A percentile compares a stretch with the other conserved stretches of the same genome.
Conservation (phyloP, 2,888 invertebrate species). For the Cosmia pyralina region DNA sequence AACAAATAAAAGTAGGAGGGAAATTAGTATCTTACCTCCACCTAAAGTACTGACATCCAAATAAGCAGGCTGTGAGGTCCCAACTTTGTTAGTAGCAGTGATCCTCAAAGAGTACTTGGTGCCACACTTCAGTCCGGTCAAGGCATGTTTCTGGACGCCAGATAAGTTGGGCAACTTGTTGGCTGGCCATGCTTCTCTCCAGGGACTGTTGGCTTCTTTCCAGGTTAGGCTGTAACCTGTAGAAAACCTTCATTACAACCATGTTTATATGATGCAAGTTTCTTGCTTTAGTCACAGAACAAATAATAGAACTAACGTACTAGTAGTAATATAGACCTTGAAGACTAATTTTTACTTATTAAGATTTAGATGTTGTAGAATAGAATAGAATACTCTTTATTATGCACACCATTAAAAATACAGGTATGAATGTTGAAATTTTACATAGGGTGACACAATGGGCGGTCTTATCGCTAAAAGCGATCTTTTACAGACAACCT, state of each 20-base stretch:
- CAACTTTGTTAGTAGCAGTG: constrained; percentile 95
- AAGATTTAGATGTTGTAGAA: too few relatives aligned
- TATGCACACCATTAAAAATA: too few relatives aligned
- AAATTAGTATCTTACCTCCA: constrained; percentile 11
- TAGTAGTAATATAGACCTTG: too few relatives aligned
- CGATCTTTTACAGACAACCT: too few relatives aligned
- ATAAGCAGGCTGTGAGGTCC: constrained; percentile 93
- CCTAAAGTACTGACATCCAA: constrained; percentile 89
- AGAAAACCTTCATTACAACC: not conserved
- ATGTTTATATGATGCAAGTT: not conserved
- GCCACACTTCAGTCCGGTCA: constrained; percentile 95
- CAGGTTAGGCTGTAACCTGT: constrained; percentile 83
- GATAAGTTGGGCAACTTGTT: constrained; percentile 90
- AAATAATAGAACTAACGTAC: too few relatives aligned
- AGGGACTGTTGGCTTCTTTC: constrained; percentile 87
- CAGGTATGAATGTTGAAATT: too few relatives aligned
- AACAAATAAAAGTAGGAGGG: not conserved
- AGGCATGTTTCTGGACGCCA: constrained; percentile 90
- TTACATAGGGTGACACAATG: too few relatives aligned
- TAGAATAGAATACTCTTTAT: too few relatives aligned
- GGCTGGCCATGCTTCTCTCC: constrained; percentile 91
- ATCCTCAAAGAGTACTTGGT: constrained; percentile 95
- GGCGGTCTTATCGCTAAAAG: too few relatives aligned
- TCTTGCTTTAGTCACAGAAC: not conserved
- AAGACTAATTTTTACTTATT: too few relatives aligned